A percentile compares a stretch with the other conserved stretches of the same genome.
phyloP scores from a whole-genome alignment of 2,888 invertebrate genomes.

The Chaitophorus viminalis region DNA sequence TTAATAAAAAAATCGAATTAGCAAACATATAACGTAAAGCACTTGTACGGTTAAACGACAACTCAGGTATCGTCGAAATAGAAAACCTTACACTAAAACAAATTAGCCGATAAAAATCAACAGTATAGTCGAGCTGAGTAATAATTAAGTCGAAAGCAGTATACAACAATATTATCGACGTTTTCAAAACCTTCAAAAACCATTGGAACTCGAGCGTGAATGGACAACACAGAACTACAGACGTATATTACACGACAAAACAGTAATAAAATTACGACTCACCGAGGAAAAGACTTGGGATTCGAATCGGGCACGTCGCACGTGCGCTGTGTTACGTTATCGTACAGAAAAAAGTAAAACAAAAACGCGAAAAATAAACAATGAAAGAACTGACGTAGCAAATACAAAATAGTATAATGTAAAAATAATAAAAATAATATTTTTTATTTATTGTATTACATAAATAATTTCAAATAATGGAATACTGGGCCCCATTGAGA shows the following conservation, averaged over 20 bases:
- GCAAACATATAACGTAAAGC: background rate
- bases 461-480: no score
- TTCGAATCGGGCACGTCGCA: background rate
- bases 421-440: no score
- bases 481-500: no score
- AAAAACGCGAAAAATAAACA: background rate
- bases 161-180: background rate
- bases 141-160: background rate
- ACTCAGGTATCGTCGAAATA: background rate
- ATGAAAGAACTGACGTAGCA: background rate
- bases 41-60: background rate
- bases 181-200: background rate
- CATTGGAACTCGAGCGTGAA: background rate
- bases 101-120: background rate
- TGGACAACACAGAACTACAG: background rate
- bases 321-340: background rate
- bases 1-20: background rate
- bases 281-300: slow-evolving; percentile 17
- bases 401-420: background rate
- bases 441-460: no score
- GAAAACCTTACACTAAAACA: background rate
- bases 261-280: background rate
- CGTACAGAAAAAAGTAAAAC: background rate
- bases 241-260: background rate
- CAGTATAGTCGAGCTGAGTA: background rate